phyloP scores from a whole-genome alignment of 2,797 vertebrate genomes.

The Anabas testudineus region DNA sequence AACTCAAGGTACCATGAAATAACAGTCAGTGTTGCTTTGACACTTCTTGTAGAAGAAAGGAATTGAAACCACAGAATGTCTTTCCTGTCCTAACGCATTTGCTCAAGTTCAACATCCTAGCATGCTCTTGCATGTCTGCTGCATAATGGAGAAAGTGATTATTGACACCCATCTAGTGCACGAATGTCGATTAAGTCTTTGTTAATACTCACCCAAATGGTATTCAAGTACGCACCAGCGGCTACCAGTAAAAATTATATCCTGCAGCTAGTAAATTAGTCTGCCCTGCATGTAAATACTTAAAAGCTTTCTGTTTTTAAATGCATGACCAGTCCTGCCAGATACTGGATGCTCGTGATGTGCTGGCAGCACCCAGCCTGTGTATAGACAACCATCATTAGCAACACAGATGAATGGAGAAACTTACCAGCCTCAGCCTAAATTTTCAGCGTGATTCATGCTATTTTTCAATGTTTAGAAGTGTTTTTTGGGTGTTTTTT shows the following conservation, averaged over 20 bases:
- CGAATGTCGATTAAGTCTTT: background rate
- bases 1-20: background rate
- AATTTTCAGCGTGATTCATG: slow-evolving; percentile 46
- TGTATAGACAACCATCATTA: slow-evolving; percentile 17
- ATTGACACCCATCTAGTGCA: background rate
- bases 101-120: slow-evolving; percentile 1
- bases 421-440: slow-evolving; percentile 22
- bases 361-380: slow-evolving; percentile 34
- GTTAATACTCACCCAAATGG: background rate
- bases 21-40: background rate
- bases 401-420: slow-evolving; percentile 47
- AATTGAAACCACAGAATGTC: slow-evolving; percentile 55
- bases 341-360: slow-evolving; percentile 32
- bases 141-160: slow-evolving; percentile 2
- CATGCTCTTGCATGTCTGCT: slow-evolving; percentile 29
- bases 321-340: slow-evolving; percentile 11
- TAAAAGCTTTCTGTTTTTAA: slow-evolving; percentile 6
- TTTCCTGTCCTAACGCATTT: slow-evolving; percentile 49
- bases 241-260: background rate
- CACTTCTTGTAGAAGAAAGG: slow-evolving; percentile 27
- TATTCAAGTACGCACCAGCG: background rate
- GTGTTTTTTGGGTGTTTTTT: slow-evolving; percentile 26
- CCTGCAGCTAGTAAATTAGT: background rate
- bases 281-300: slow-evolving; percentile 1
- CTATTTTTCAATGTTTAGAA: slow-evolving; percentile 47